phyloP scores from a whole-genome alignment of 2,888 invertebrate genomes.

The Bruchidius siliquastri region DNA sequence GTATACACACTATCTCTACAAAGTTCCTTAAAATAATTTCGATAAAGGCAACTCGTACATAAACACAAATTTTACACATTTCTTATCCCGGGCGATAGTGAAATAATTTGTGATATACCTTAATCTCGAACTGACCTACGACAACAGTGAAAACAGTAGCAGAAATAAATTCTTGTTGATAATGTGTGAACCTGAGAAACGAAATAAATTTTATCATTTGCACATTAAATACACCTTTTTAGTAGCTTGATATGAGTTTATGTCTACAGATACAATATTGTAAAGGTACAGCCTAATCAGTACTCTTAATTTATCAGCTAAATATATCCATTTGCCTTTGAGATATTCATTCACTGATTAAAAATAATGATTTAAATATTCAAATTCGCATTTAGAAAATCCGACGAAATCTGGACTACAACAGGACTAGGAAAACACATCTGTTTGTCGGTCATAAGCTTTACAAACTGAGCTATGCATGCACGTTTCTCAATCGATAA shows the following conservation, averaged over 20 bases:
- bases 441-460: too few species aligned
- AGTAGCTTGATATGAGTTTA: neutral
- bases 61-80: neutral
- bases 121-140: constrained; percentile 23
- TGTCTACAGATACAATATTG: neutral
- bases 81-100: constrained; percentile 7
- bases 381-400: too few species aligned
- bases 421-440: too few species aligned
- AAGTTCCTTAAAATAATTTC: neutral
- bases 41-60: neutral
- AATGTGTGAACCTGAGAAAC: constrained; percentile 3
- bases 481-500: too few species aligned
- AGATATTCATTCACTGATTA: too few species aligned
- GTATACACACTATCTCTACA: too few species aligned
- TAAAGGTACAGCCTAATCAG: neutral
- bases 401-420: too few species aligned
- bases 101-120: constrained; percentile 22
- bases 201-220: neutral
- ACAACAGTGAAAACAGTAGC: constrained; percentile 14
- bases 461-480: too few species aligned
- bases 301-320: neutral
- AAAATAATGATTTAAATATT: too few species aligned
- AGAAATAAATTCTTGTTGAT: constrained; percentile 14
- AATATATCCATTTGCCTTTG: too few species aligned
- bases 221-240: neutral